These are phyloP conservation scores for Psix sp. DNA, from an alignment of 1,140 invertebrate genomes.

Conservation along the genomic window DNA sequence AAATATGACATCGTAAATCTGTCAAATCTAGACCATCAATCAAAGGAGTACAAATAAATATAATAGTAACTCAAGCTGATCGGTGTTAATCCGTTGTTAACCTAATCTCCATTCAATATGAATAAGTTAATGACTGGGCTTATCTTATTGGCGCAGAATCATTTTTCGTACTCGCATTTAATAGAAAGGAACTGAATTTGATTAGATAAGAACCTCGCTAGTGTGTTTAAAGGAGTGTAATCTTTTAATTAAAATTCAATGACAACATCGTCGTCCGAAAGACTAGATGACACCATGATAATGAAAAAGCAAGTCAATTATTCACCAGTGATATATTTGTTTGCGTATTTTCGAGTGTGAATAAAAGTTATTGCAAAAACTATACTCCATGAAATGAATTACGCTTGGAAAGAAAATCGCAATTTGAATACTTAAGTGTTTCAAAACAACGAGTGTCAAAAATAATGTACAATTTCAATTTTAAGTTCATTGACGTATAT, in stretches of 20 bases:
- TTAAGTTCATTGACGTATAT: no score
- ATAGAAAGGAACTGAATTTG: conserved; percentile 5
- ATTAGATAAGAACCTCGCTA: conserved; percentile 12
- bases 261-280: conserved; percentile 29
- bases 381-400: no score
- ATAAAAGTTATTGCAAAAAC: no score
- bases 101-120: conserved; percentile 37
- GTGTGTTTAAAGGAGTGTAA: neutral
- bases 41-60: conserved; percentile 9
- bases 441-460: no score
- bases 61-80: conserved; percentile 28
- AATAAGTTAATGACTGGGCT: conserved; percentile 13
- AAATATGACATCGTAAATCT: no score
- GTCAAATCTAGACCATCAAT: conserved; percentile 12
- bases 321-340: neutral
- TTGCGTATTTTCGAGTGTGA: no score
- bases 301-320: no score
- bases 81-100: conserved; percentile 46
- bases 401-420: no score
- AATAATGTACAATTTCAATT: no score
- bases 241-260: conserved; percentile 33
- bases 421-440: no score
- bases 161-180: conserved; percentile 18
- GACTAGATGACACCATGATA: neutral
- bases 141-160: conserved; percentile 11